Percentiles rank a stretch among this genome's conserved stretches.
phyloP scores from a whole-genome alignment of 1,140 invertebrate species.

The Metopolophium dirhodum region DNA sequence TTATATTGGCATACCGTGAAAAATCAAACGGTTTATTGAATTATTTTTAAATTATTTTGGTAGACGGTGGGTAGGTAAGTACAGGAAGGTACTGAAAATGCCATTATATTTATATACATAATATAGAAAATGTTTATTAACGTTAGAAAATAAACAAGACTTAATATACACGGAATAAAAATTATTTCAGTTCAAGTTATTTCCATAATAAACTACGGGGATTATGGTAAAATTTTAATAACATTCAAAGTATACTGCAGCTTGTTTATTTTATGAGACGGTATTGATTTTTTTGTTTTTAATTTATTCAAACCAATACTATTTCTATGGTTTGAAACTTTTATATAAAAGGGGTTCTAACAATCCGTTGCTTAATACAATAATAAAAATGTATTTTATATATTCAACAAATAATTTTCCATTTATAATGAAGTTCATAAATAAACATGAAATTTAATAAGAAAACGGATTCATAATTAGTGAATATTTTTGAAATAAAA shows the following conservation, averaged over 20 bases:
- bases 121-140: conserved; percentile 21
- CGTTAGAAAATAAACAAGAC: conserved; percentile 27
- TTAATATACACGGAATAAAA: conserved; percentile 20
- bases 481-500: conserved; percentile 20
- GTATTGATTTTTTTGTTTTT: conserved; percentile 50
- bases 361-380: conserved; percentile 37
- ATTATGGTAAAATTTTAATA: conserved; percentile 51
- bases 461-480: conserved; percentile 41
- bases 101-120: neutral
- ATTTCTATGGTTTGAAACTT: conserved; percentile 41
- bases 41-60: neutral
- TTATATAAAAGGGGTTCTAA: conserved; percentile 28
- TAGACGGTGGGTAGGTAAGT: neutral
- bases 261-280: conserved; percentile 51
- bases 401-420: conserved; percentile 43
- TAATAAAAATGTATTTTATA: conserved; percentile 26
- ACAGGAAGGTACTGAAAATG: neutral
- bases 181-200: conserved; percentile 33
- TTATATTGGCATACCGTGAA: neutral
- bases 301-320: conserved; percentile 50
- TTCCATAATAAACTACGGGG: conserved; percentile 49
- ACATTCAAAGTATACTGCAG: conserved; percentile 32
- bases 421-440: conserved; percentile 40
- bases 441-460: conserved; percentile 42
- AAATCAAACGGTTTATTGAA: conserved; percentile 31